phyloP scores from a whole-genome alignment of 2,113 vertebrate species.

The Natator depressus region DNA sequence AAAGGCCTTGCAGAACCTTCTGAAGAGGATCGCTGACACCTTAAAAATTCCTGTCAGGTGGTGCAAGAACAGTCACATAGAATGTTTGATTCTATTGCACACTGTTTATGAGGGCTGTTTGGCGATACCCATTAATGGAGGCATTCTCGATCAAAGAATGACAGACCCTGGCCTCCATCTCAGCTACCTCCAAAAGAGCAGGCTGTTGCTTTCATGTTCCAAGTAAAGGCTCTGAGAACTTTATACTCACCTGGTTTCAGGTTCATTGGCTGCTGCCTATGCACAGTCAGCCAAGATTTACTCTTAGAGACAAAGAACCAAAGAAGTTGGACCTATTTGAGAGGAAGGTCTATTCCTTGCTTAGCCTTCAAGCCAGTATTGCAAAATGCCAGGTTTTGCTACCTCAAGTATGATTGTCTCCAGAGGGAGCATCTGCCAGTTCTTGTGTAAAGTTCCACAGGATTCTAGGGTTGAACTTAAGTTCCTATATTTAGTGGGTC shows the following conservation, averaged over 20 bases:
- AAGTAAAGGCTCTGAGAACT: rapidly evolving
- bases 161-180: not conserved
- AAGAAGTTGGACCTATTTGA: not conserved
- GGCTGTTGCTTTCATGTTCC: rapidly evolving
- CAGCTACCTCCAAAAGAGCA: not conserved
- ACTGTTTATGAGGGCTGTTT: not conserved
- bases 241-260: rapidly evolving
- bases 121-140: not conserved
- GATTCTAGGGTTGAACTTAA: no score
- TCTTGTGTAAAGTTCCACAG: no score
- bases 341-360: not conserved
- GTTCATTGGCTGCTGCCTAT: not conserved
- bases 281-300: not conserved
- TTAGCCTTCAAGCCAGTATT: no score
- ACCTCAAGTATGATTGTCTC: no score
- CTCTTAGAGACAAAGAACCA: not conserved
- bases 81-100: not conserved
- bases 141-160: not conserved
- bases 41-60: not conserved
- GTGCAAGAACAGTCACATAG: not conserved
- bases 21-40: not conserved
- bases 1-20: not conserved
- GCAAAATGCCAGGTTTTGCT: no score
- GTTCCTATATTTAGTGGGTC: no score
- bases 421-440: no score